Evolutionary conservation across 2,113 vertebrate genomes (phyloP).

Genomic region (Myotis yumanensis): DNA sequence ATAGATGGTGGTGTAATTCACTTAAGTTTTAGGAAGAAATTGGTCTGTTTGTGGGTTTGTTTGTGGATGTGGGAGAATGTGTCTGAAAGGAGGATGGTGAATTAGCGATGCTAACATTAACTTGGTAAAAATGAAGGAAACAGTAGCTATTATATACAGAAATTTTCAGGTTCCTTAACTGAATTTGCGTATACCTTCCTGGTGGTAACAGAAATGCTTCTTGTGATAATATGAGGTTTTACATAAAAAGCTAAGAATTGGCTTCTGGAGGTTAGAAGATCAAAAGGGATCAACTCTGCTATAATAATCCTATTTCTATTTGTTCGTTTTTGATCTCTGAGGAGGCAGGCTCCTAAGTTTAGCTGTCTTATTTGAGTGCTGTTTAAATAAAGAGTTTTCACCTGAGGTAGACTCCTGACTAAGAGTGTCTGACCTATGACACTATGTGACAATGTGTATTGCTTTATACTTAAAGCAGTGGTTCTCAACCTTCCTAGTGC

Average conservation of each 20-base stretch:
- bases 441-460: neutral
- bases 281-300: neutral
- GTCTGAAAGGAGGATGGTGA: neutral
- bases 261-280: neutral
- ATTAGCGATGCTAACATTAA: neutral
- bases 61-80: neutral
- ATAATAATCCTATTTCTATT: neutral
- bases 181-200: neutral
- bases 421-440: neutral
- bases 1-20: neutral
- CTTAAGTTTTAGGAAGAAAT: neutral
- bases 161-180: neutral
- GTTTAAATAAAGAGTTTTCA: neutral
- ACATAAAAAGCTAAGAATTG: neutral
- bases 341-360: neutral
- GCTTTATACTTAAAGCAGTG: neutral
- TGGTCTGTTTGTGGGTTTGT: neutral
- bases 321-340: neutral
- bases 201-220: neutral
- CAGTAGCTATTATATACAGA: neutral
- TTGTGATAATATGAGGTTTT: neutral
- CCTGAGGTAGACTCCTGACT: neutral
- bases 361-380: neutral
- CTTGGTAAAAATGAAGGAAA: conserved; percentile 6
- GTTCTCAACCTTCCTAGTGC: too few species aligned